Conservation (phyloP, 2,888 invertebrate species). For the Leucozona laternaria region DNA sequence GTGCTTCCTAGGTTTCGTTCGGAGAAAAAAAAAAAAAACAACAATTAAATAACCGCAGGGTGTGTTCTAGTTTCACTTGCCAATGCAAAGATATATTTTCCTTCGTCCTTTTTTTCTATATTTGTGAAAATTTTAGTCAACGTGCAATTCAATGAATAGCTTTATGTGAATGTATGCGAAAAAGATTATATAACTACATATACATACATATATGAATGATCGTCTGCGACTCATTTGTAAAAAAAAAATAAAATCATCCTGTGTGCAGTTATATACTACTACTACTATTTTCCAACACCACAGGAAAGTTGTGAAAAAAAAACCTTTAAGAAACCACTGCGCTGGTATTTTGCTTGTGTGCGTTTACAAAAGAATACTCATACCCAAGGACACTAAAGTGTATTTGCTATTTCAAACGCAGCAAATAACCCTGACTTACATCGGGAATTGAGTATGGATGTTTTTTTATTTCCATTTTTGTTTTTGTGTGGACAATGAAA, state of each 20-base stretch:
- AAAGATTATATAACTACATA: not conserved
- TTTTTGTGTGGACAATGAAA: slow-evolving; percentile 38
- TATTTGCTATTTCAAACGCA: slow-evolving; percentile 43
- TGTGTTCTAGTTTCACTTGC: slow-evolving; percentile 76
- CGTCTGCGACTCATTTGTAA: slow-evolving; percentile 62
- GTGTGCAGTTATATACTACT: slow-evolving; percentile 50
- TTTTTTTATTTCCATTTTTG: not conserved
- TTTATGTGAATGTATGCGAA: slow-evolving; percentile 47
- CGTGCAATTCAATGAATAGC: slow-evolving; percentile 57
- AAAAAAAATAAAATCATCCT: slow-evolving; percentile 24
- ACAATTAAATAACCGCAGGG: slow-evolving; percentile 76
- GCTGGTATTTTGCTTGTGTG: slow-evolving; percentile 50
- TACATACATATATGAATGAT: not conserved
- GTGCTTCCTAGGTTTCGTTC: slow-evolving; percentile 48
- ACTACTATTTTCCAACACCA: slow-evolving; percentile 50
- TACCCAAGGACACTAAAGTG: slow-evolving; percentile 65
- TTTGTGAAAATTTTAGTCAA: slow-evolving; percentile 38
- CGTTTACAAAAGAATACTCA: slow-evolving; percentile 23
- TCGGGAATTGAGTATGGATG: slow-evolving; percentile 16
- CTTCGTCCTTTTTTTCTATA: slow-evolving; percentile 25
- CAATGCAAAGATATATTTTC: slow-evolving; percentile 53
- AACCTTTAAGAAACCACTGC: slow-evolving; percentile 23
- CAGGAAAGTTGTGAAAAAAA: slow-evolving; percentile 44
- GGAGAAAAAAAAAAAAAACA: slow-evolving; percentile 38
- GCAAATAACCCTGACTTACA: slow-evolving; percentile 66